Base-by-base conservation (phyloP, 2,888 invertebrate genomes). In the Caenorhabditis sp. region DNA sequence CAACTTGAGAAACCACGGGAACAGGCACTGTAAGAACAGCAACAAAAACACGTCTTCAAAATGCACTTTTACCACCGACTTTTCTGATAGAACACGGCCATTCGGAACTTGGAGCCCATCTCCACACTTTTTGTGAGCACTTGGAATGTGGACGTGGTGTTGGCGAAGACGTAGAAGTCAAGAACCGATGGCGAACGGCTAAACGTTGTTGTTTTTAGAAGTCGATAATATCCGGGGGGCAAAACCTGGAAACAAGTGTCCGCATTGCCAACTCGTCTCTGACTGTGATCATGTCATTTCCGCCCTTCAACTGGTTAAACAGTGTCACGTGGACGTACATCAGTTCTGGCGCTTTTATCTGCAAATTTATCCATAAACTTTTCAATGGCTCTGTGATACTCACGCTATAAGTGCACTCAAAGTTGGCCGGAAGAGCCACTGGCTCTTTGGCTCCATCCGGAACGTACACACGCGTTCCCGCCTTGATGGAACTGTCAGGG, bases 261-360 rank as follows among this genome's bases (percentile, higher is more conserved):
- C 41, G 56, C 15, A 27, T 50, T 1, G 8, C 11, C 13, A 56
- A 26, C 2, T 17, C 46, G 30, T 66, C 66, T 4, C 4, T 37
- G 7, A 48, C 48, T 30, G 50, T 66, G 27, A 66, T 66, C 56
- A 66, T 6, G 17, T 66, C 66, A 17, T 66, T 66, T 20, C 22
- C 32, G n/a, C 56, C 48, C 30, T 58, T 50, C 48, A 66, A 32
- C 11, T 48, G 48, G 20, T 48, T 66, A 7, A 58, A 48, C 27
- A 66, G 27, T 22, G 30, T 45, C 22, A 66, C 48, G 24, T 48
- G 56, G 4, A 56, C 66, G 2, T 39, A 66, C 9, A 66, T 27
- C 48, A 50, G 56, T 15, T 27, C 22, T 6, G 56, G 66, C 6
- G 30, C 56, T 48, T 27, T 26, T 3, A 61, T 30, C 61, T 61